A percentile compares a stretch with the other conserved stretches of the same genome.
Evolutionary conservation across 2,113 vertebrate species (phyloP).

Genomic region (Phyllostomus discolor): DNA sequence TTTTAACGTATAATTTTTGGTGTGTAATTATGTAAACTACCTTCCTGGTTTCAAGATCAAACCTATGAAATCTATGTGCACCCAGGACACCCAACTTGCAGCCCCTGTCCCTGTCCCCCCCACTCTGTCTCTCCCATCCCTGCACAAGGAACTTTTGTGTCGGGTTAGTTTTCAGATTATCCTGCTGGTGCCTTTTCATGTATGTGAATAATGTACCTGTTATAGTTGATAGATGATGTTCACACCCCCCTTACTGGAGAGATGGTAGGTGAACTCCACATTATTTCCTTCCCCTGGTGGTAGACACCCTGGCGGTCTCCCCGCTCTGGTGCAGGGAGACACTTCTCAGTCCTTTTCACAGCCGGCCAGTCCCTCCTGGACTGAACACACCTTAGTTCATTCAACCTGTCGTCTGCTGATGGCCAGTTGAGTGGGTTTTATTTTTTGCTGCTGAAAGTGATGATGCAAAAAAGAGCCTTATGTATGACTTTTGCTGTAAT

Average conservation of each 20-base stretch:
- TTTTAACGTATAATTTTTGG: background rate
- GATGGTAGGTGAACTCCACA: background rate
- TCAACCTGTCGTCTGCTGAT: background rate
- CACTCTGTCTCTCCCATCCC: background rate
- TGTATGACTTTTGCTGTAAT: background rate
- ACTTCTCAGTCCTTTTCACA: background rate
- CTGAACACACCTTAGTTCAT: background rate
- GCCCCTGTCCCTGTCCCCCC: background rate
- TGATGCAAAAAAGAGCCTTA: background rate
- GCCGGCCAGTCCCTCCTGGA: too few species aligned
- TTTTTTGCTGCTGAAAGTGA: background rate
- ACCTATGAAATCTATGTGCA: background rate
- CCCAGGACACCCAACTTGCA: background rate
- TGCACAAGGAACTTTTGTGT: background rate
- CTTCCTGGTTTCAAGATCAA: background rate
- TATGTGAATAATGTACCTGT: background rate
- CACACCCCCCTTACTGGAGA: background rate
- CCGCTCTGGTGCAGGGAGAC: background rate
- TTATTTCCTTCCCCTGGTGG: background rate
- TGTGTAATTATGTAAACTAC: background rate
- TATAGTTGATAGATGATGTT: background rate
- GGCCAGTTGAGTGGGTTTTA: background rate
- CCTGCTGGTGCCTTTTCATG: background rate
- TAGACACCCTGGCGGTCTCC: background rate
- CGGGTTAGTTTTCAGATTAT: background rate